A percentile compares a stretch with the other conserved stretches of the same genome.
phyloP scores from a whole-genome alignment of 2,113 vertebrate genomes.

The Dasyprocta punctata region DNA sequence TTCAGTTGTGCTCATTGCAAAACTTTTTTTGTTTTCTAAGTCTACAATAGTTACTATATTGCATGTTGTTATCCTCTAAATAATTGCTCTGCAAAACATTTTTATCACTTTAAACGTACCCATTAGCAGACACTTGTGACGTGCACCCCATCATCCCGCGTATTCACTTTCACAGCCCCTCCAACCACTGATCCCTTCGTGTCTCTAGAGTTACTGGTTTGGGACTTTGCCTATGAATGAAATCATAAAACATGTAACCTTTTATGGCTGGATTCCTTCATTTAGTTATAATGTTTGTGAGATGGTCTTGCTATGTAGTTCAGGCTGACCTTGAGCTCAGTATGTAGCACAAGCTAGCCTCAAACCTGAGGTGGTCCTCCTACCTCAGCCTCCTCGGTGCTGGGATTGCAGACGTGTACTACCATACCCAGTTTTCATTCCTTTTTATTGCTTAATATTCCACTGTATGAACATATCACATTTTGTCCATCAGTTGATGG shows the following conservation, averaged over 20 bases:
- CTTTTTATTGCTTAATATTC: not conserved
- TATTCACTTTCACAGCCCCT: accelerated
- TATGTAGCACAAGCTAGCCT: not conserved
- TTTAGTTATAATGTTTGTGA: not conserved
- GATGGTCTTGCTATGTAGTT: not conserved
- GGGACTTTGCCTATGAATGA: not conserved
- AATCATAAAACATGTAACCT: not conserved
- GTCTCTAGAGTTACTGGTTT: not conserved
- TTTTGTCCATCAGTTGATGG: not conserved
- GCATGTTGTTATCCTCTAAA: too few relatives aligned
- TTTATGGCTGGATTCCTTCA: not conserved
- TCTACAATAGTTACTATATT: too few relatives aligned
- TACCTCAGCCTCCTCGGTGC: not conserved
- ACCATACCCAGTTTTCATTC: not conserved
- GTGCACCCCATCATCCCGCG: too few relatives aligned
- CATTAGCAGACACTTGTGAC: not conserved
- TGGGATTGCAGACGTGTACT: not conserved
- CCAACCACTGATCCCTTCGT: not conserved
- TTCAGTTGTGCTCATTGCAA: not conserved
- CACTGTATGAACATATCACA: not conserved
- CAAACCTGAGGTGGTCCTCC: not conserved
- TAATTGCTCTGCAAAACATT: not conserved
- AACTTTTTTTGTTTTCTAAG: too few relatives aligned
- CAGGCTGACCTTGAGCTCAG: not conserved
- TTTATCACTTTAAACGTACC: not conserved